phyloP scores from a whole-genome alignment of 2,113 vertebrate genomes.

The Protomyctophum bolini region DNA sequence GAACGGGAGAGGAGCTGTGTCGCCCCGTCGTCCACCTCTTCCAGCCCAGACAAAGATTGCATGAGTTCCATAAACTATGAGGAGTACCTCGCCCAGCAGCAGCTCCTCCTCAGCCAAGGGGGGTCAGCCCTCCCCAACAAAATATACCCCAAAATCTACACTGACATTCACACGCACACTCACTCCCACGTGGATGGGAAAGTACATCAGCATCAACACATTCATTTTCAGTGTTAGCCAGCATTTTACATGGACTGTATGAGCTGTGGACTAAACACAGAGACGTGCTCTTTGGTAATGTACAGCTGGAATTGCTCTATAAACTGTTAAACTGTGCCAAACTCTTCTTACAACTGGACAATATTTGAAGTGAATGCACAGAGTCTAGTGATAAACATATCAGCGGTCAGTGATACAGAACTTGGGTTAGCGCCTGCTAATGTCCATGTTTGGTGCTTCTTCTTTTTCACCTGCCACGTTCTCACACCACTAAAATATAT shows the following conservation, averaged over 20 bases:
- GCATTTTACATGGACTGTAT: conserved; percentile 16
- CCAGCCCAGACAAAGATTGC: conserved; percentile 87
- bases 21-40: conserved; percentile 53
- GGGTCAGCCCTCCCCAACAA: conserved; percentile 82
- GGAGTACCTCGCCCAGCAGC: conserved; percentile 85
- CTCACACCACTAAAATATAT: conserved; percentile 68
- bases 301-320: conserved; percentile 26
- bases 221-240: conserved; percentile 93
- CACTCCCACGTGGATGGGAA: conserved; percentile 93
- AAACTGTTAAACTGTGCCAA: conserved; percentile 10
- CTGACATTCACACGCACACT: conserved; percentile 92
- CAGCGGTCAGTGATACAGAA: conserved; percentile 58
- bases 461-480: conserved; percentile 32
- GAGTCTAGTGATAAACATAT: conserved; percentile 16
- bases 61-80: conserved; percentile 86
- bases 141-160: conserved; percentile 95
- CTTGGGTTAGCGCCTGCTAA: conserved; percentile 32
- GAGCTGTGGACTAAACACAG: conserved; percentile 32
- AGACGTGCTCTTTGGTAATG: conserved; percentile 17
- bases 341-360: conserved; percentile 32
- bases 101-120: conserved; percentile 70
- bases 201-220: conserved; percentile 94
- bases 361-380: conserved; percentile 20
- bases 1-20: conserved; percentile 60
- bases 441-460: conserved; percentile 58